Evolutionary conservation across 1,140 invertebrate species (phyloP).

Genomic region (Lepidurus arcticus): DNA sequence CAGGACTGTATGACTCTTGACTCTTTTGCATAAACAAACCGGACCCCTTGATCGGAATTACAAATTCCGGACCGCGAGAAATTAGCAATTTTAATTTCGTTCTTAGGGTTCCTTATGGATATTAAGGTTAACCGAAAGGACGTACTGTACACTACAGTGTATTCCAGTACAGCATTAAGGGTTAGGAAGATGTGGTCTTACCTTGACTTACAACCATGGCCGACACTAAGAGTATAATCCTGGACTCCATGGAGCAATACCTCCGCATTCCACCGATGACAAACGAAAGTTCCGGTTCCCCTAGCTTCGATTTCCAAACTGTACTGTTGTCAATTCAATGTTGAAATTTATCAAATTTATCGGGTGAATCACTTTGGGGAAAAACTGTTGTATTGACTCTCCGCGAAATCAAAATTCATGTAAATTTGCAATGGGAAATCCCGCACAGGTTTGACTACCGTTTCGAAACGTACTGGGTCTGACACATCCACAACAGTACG

Average conservation of each 20-base stretch:
- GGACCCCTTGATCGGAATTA: not conserved
- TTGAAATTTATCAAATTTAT: not conserved
- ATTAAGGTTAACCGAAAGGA: too few species aligned
- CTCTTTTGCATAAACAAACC: not conserved
- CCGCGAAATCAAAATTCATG: too few species aligned
- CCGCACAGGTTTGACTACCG: too few species aligned
- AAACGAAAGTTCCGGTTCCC: not conserved
- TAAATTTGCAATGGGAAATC: too few species aligned
- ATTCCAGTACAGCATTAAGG: too few species aligned
- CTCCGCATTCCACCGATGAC: not conserved
- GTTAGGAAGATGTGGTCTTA: not conserved
- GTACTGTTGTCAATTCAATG: not conserved
- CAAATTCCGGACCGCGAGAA: not conserved
- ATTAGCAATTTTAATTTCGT: slow-evolving; percentile 5
- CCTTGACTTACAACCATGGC: not conserved
- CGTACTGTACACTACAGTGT: too few species aligned
- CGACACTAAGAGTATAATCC: slow-evolving; percentile 9
- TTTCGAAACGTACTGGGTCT: too few species aligned
- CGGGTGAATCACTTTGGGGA: too few species aligned
- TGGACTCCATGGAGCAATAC: not conserved
- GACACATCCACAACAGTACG: not conserved
- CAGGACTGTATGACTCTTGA: too few species aligned
- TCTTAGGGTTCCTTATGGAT: not conserved
- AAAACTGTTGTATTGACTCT: too few species aligned
- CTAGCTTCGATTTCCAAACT: not conserved